phyloP scores from a whole-genome alignment of 2,797 vertebrate genomes.

The Paguma larvata region DNA sequence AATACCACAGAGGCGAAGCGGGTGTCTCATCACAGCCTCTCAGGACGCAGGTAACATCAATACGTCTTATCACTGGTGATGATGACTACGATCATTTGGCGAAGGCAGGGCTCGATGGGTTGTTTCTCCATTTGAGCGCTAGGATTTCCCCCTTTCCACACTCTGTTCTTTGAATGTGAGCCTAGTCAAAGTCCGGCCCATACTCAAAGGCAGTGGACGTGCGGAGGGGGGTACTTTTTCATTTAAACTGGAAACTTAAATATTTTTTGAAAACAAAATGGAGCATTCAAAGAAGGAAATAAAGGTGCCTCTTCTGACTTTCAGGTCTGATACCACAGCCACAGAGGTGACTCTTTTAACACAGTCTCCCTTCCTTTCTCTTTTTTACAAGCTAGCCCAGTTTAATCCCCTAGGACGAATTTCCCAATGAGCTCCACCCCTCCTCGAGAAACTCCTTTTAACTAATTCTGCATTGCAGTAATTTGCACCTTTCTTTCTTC shows the following conservation, averaged over 20 bases:
- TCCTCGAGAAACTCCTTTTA: background rate
- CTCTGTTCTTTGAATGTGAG: background rate
- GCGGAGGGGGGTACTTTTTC: background rate
- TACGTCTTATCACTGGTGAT: background rate
- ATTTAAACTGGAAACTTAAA: background rate
- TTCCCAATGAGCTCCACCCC: background rate
- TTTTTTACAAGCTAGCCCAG: background rate
- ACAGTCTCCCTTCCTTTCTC: background rate
- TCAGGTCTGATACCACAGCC: background rate
- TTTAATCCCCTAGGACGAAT: background rate
- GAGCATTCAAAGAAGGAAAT: background rate
- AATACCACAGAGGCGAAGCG: fast-evolving
- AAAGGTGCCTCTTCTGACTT: background rate
- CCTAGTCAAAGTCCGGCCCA: background rate
- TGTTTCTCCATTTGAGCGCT: background rate
- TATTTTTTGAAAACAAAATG: background rate
- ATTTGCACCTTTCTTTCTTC: background rate
- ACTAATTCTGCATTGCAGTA: background rate
- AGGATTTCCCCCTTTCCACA: background rate
- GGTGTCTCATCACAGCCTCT: background rate
- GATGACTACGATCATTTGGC: background rate
- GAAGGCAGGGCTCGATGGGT: background rate
- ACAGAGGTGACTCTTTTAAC: background rate
- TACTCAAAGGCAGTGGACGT: background rate
- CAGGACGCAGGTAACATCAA: fast-evolving